These are phyloP conservation scores for Actinia tenebrosa DNA, from an alignment of 64 coral and sea anemone species.

Conservation along the genomic window DNA sequence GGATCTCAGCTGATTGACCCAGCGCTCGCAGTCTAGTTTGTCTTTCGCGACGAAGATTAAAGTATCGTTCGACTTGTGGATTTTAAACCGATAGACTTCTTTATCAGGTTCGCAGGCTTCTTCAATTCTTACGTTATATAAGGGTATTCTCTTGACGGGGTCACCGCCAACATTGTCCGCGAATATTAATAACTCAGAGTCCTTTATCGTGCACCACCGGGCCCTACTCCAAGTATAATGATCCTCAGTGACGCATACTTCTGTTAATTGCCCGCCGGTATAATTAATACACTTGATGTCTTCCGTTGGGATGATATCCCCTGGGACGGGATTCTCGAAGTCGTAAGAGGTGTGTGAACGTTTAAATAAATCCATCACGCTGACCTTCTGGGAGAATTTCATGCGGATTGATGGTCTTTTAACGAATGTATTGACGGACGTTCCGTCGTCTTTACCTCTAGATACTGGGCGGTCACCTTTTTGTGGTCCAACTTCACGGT, in stretches of 20 bases:
- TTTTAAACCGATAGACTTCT: constrained; percentile 54
- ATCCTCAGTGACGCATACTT: constrained; percentile 47
- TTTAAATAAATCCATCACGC: constrained; percentile 72
- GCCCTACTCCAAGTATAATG: constrained; percentile 38
- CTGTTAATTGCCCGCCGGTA: constrained; percentile 65
- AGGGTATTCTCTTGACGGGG: constrained; percentile 43
- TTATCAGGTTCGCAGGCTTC: constrained; percentile 53
- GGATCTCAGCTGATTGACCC: constrained; percentile 58
- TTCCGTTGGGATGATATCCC: constrained; percentile 18
- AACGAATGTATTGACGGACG: constrained; percentile 24
- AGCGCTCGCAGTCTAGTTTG: constrained; percentile 69
- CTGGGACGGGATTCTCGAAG: constrained; percentile 24
- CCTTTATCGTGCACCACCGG: constrained; percentile 80
- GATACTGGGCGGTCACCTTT: constrained; percentile 50
- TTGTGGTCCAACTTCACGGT: not conserved
- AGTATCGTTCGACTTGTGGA: constrained; percentile 41
- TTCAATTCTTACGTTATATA: constrained; percentile 30
- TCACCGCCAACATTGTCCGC: constrained; percentile 51
- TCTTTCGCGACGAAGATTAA: constrained; percentile 45
- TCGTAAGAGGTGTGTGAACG: constrained; percentile 79
- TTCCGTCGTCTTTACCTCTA: constrained; percentile 54
- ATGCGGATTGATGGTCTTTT: constrained; percentile 64
- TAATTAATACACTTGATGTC: constrained; percentile 63
- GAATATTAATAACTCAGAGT: constrained; percentile 60
- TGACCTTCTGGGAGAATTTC: constrained; percentile 65